Evolutionary conservation across 2,797 vertebrate species (phyloP).

Genomic region (Myotis findleyi): DNA sequence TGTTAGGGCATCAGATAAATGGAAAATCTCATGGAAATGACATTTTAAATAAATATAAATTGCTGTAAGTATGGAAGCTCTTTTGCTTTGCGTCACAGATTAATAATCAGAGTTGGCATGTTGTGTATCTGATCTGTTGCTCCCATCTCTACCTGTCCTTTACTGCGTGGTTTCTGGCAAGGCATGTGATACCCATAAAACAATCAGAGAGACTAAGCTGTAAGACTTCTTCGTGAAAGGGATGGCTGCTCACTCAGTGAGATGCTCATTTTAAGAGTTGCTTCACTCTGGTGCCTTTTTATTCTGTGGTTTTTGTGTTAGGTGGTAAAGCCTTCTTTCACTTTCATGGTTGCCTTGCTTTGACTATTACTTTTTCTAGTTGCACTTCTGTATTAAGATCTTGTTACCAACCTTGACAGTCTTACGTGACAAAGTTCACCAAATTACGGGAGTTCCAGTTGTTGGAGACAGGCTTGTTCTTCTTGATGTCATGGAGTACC

Average conservation of each 20-base stretch:
- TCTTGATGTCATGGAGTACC: constrained; percentile 99
- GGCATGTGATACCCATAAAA: neutral
- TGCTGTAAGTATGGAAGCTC: constrained; percentile 31
- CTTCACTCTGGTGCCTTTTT: neutral
- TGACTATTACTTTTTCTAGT: constrained; percentile 24
- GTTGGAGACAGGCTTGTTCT: constrained; percentile 97
- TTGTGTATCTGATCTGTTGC: neutral
- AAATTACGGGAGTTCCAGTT: constrained; percentile 96
- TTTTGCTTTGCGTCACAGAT: constrained; percentile 38
- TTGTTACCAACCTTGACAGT: constrained; percentile 84
- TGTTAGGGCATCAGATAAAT: neutral
- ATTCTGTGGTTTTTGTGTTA: constrained; percentile 11
- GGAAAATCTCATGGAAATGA: neutral
- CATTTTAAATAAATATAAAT: constrained; percentile 22
- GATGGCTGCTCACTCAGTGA: neutral
- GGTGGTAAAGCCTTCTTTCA: neutral
- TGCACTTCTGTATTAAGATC: neutral
- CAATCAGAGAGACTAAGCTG: neutral
- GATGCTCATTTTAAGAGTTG: neutral
- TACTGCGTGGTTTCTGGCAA: neutral
- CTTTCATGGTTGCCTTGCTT: neutral
- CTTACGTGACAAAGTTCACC: constrained; percentile 98
- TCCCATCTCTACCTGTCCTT: neutral
- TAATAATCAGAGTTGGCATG: neutral
- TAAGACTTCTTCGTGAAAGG: neutral